A percentile compares a stretch with the other conserved stretches of the same genome.
Evolutionary conservation across 2,113 vertebrate species (phyloP).

Genomic region (Semicossyphus pulcher): DNA sequence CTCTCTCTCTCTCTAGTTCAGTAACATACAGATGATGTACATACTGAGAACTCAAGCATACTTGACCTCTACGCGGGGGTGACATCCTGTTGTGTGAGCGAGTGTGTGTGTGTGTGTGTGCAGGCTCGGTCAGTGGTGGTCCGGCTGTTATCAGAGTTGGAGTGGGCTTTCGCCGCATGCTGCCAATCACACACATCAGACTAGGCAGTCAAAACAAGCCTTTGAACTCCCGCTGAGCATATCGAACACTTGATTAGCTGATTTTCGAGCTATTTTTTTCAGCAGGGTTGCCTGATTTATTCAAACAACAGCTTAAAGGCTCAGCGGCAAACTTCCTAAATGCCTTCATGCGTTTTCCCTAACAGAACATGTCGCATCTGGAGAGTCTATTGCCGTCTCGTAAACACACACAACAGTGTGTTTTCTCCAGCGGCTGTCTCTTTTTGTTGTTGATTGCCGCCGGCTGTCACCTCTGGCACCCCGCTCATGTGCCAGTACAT

Average conservation of each 20-base stretch:
- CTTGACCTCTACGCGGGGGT: conserved; percentile 67
- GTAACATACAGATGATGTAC: conserved; percentile 50
- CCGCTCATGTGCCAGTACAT: conserved; percentile 77
- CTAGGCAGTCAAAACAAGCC: conserved; percentile 45
- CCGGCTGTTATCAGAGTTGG: conserved; percentile 59
- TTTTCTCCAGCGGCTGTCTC: conserved; percentile 54
- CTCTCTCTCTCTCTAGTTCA: conserved; percentile 12
- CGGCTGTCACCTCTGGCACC: conserved; percentile 74
- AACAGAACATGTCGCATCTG: conserved; percentile 9
- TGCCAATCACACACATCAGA: conserved; percentile 68
- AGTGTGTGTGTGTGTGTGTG: conserved; percentile 30
- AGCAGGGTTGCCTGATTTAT: conserved; percentile 22
- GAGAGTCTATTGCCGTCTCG: conserved; percentile 38
- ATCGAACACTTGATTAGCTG: conserved; percentile 60
- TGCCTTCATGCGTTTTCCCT: conserved; percentile 31
- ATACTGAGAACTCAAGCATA: conserved; percentile 38
- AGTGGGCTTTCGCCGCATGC: conserved; percentile 66
- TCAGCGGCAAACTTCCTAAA: conserved; percentile 2
- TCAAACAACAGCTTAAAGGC: conserved; percentile 11
- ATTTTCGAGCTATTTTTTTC: conserved; percentile 33
- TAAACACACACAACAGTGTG: conserved; percentile 60
- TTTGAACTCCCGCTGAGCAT: conserved; percentile 45
- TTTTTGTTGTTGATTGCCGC: conserved; percentile 73
- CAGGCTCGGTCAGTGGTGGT: conserved; percentile 46
- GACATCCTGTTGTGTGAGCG: conserved; percentile 32